These are phyloP conservation scores for Lasioglossum calceatum DNA, from an alignment of 2,888 invertebrate genomes.

Conservation along the genomic window DNA sequence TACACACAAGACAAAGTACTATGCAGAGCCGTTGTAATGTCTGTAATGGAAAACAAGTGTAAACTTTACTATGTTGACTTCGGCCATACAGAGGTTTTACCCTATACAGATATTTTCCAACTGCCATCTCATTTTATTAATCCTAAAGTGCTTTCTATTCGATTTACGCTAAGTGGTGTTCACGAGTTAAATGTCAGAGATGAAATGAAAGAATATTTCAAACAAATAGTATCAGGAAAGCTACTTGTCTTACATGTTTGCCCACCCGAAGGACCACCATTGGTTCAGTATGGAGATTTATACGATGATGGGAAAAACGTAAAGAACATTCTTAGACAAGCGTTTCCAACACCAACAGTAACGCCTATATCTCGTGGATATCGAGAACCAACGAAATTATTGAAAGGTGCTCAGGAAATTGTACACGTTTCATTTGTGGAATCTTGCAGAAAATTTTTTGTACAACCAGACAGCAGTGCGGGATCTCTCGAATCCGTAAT, in stretches of 20 bases:
- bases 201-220: constrained; percentile 90
- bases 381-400: constrained; percentile 64
- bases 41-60: constrained; percentile 89
- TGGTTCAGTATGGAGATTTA: constrained; percentile 91
- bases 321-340: constrained; percentile 85
- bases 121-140: constrained; percentile 90
- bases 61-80: constrained; percentile 93
- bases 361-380: constrained; percentile 58
- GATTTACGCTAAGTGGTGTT: constrained; percentile 90
- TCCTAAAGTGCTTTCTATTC: constrained; percentile 90
- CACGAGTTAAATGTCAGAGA: constrained; percentile 85
- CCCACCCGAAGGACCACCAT: constrained; percentile 89
- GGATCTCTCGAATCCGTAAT: constrained; percentile 88
- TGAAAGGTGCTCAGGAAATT: constrained; percentile 65
- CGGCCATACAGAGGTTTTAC: constrained; percentile 91
- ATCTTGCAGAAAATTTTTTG: constrained; percentile 90
- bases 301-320: constrained; percentile 87
- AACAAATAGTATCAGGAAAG: constrained; percentile 88
- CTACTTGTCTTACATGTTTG: constrained; percentile 88
- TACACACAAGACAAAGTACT: constrained; percentile 89
- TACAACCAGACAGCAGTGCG: constrained; percentile 88
- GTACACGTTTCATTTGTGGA: constrained; percentile 88
- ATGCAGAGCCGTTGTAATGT: constrained; percentile 91
- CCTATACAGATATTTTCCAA: constrained; percentile 90
- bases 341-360: constrained; percentile 68